Evolutionary conservation across 2,113 vertebrate genomes (phyloP).

Genomic region (Diadophis punctatus): DNA sequence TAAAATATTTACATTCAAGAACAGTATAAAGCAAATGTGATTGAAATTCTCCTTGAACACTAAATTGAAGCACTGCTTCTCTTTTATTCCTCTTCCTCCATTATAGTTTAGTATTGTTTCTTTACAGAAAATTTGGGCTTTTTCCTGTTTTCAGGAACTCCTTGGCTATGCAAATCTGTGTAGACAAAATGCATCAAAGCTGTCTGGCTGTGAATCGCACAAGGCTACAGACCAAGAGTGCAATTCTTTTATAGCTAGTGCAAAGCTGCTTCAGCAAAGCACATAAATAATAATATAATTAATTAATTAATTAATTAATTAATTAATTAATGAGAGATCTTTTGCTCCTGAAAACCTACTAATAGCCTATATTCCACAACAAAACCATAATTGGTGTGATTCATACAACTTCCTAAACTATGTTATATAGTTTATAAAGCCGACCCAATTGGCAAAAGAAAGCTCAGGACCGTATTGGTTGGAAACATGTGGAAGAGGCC

Average conservation of each 20-base stretch:
- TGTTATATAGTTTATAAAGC: neutral
- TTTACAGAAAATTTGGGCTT: neutral
- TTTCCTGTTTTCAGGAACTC: neutral
- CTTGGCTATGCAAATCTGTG: neutral
- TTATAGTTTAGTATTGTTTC: neutral
- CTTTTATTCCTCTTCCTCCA: neutral
- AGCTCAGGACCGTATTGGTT: too few species aligned
- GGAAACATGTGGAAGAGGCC: too few species aligned
- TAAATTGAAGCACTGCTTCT: neutral
- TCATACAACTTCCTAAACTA: neutral
- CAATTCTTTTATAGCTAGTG: neutral
- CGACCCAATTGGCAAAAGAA: too few species aligned
- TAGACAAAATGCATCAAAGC: neutral
- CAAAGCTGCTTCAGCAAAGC: neutral
- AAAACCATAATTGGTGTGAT: neutral
- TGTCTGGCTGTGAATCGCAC: neutral
- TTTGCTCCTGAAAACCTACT: neutral
- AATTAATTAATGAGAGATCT: neutral
- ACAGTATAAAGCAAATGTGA: neutral
- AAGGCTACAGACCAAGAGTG: neutral
- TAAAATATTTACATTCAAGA: neutral
- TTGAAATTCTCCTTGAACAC: neutral
- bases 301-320: neutral
- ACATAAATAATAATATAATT: too few species aligned
- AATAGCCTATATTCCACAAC: neutral